phyloP scores from a whole-genome alignment of 2,888 invertebrate species.

The Encarsia formosa region DNA sequence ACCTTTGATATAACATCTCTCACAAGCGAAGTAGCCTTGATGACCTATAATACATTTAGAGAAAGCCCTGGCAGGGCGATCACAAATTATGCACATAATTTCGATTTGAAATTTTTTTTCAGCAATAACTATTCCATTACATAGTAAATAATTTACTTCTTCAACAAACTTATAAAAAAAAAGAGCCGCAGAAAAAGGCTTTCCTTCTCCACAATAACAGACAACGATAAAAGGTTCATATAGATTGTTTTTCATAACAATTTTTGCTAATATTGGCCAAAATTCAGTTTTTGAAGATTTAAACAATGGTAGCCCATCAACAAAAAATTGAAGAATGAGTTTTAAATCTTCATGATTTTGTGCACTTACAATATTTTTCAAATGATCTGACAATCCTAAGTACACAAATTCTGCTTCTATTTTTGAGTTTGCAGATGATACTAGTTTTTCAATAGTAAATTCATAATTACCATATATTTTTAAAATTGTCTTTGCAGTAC shows the following conservation, averaged over 20 bases:
- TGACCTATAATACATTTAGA: neutral
- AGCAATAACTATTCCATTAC: neutral
- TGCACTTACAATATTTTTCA: neutral
- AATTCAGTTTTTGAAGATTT: neutral
- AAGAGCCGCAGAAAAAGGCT: neutral
- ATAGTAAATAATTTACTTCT: neutral
- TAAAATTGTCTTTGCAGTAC: neutral
- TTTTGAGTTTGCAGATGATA: too few relatives aligned
- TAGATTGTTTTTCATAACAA: neutral
- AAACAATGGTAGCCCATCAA: constrained; percentile 1
- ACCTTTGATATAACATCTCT: neutral
- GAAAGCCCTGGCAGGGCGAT: neutral
- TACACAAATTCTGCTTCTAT: neutral
- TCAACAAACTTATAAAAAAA: neutral
- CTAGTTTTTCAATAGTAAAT: neutral
- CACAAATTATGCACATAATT: constrained; percentile 1
- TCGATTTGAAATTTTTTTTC: neutral
- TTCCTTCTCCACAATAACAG: neutral
- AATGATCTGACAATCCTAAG: neutral
- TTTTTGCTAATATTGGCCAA: constrained; percentile 2
- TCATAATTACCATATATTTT: neutral
- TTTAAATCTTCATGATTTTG: neutral
- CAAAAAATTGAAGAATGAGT: neutral
- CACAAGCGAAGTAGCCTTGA: neutral
- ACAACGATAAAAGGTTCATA: neutral